A percentile compares a stretch with the other conserved stretches of the same genome.
phyloP scores from a whole-genome alignment of 2,113 vertebrate genomes.

The Phalacrocorax brasilianus region DNA sequence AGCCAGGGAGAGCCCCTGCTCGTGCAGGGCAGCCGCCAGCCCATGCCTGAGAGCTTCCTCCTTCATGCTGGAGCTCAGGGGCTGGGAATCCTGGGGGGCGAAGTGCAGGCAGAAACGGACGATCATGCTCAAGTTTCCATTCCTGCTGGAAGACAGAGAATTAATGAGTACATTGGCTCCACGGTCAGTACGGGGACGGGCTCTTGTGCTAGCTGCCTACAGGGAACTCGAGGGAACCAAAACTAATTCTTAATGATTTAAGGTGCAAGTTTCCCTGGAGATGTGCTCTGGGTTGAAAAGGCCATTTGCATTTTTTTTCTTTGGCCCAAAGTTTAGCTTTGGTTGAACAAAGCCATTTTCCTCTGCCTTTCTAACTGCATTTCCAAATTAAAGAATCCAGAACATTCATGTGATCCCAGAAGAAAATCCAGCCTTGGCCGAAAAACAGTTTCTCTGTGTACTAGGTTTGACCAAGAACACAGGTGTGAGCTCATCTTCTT shows the following conservation, averaged over 20 bases:
- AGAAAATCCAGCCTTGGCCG: not conserved
- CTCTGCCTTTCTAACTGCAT: not conserved
- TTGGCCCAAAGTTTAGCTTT: not conserved
- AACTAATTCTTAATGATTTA: not conserved
- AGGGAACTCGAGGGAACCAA: not conserved
- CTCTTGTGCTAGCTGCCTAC: not conserved
- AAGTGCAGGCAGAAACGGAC: slow-evolving; percentile 83
- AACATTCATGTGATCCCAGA: not conserved
- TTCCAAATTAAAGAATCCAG: not conserved
- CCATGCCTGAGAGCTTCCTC: slow-evolving; percentile 79
- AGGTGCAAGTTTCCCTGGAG: not conserved
- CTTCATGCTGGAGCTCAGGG: slow-evolving; percentile 68
- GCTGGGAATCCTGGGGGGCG: slow-evolving; percentile 53
- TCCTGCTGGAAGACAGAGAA: slow-evolving; percentile 62
- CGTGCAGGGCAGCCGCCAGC: slow-evolving; percentile 67
- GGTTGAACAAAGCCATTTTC: not conserved
- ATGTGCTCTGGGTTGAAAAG: not conserved
- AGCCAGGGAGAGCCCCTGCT: slow-evolving; percentile 73
- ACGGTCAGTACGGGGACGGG: not conserved
- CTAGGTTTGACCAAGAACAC: not conserved
- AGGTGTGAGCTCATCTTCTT: not conserved
- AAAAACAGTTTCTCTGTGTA: not conserved
- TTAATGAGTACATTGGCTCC: not conserved
- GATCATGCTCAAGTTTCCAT: slow-evolving; percentile 78
- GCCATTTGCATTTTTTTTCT: not conserved